phyloP scores from a whole-genome alignment of 2,888 invertebrate genomes.

The Hipparchia semele region DNA sequence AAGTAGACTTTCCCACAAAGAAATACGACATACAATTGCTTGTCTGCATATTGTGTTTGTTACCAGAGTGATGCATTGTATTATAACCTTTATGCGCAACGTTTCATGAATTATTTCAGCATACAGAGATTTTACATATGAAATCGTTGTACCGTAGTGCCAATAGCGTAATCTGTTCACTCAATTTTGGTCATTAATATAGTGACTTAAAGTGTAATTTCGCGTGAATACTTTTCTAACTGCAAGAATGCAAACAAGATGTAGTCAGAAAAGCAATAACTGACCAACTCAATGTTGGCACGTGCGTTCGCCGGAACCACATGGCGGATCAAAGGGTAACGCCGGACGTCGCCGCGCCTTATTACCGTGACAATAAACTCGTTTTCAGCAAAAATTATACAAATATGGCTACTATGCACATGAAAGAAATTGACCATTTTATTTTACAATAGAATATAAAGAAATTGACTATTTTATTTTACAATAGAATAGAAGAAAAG shows the following conservation, averaged over 20 bases:
- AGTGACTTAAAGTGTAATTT: constrained; percentile 4
- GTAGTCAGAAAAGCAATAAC: constrained; percentile 43
- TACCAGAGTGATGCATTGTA: not conserved
- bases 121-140: constrained; percentile 10
- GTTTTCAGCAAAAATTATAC: constrained; percentile 25
- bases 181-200: not conserved
- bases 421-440: too few species aligned
- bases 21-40: constrained; percentile 7
- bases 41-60: not conserved
- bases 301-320: constrained; percentile 47
- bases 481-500: too few species aligned
- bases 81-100: constrained; percentile 7
- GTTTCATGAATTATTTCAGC: constrained; percentile 1
- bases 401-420: not conserved
- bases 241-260: constrained; percentile 6
- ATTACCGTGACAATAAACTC: constrained; percentile 35
- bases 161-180: not conserved
- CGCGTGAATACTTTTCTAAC: constrained; percentile 2
- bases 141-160: not conserved
- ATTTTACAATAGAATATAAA: too few species aligned
- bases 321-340: constrained; percentile 47
- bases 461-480: too few species aligned
- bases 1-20: not conserved
- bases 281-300: constrained; percentile 44
- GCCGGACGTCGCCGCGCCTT: constrained; percentile 35